Conservation (phyloP, 2,797 vertebrate genomes). For the Sebastes trivittatus region DNA sequence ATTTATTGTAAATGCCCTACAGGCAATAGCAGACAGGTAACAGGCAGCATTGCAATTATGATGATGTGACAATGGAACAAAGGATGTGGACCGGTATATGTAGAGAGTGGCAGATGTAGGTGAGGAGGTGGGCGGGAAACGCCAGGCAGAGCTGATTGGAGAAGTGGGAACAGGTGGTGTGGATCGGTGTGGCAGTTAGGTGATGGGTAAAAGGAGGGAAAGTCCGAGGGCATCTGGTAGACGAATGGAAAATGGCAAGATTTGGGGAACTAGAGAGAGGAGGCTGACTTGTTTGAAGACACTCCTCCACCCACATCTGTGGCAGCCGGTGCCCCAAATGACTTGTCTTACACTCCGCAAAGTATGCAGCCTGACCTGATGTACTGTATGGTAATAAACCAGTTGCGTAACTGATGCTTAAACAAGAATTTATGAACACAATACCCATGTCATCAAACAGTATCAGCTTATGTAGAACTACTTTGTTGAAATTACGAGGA, state of each 20-base stretch:
- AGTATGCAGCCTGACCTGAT: constrained; percentile 3
- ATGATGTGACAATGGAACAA: neutral
- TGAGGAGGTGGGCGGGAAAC: neutral
- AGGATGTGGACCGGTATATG: neutral
- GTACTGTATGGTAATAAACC: neutral
- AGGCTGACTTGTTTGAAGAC: constrained; percentile 16
- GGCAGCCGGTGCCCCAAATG: neutral
- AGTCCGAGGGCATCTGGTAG: neutral
- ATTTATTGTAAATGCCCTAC: neutral
- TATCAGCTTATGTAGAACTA: too few relatives aligned
- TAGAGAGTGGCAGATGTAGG: neutral
- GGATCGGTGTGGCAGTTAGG: neutral
- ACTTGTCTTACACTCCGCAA: neutral
- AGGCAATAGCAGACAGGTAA: neutral
- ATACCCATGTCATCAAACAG: neutral
- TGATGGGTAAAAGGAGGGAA: neutral
- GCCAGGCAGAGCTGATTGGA: neutral
- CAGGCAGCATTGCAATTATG: neutral
- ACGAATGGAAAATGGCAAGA: neutral
- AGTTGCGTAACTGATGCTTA: neutral
- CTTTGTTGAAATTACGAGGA: neutral
- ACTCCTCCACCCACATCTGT: neutral
- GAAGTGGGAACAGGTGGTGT: neutral
- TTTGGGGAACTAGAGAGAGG: neutral
- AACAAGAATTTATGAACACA: neutral